Evolutionary conservation across 2,113 vertebrate species (phyloP), one percentile per base, ranked within the genome.

Genomic region (Takifugu bimaculatus): DNA sequence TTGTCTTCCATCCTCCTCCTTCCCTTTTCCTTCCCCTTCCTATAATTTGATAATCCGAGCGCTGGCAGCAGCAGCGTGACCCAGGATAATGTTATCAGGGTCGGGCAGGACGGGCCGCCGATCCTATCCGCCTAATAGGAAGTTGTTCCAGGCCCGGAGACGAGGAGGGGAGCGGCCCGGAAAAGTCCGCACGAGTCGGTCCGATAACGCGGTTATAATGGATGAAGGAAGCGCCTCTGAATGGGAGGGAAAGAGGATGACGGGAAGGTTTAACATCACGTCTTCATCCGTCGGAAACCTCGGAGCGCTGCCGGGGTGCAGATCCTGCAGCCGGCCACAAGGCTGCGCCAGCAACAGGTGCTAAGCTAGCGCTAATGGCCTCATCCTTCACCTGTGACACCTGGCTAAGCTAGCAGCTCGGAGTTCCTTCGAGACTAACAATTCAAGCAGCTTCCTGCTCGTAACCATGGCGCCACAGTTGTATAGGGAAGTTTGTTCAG

Each of bases 41-140:
- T 81, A 68, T 67, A 58, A 83, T 83, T 77, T 77, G 60, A 80
- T 78, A 74, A 79, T 77, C 72, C 72, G 0, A 47, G 63, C 55
- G 12, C 77, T 70, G 70, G 73, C 73, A 68, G 73, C 57, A 26
- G 71, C 51, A 20, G 75, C 53, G 15, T 79, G 60, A 74, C 65
- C 28, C 48, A 50, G 75, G 75, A 74, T 81, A 84, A 82, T 81
- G 79, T 84, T 72, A 87, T 84, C 83, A 70, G 60, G 54, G 59
- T 59, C 53, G 29, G 57, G 68, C 82, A 79, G 78, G 64, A 78
- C 13, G 12, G 7, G 62, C 50, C 29, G 20, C 73, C 69, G 73
- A 79, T 81, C 60, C 77, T 58, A 62, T 74, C 68, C 77, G 50
- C n/a, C 74, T 83, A 79, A 85, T 75, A 78, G 74, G 74, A 81